Evolutionary conservation across 2,797 vertebrate genomes (phyloP).

Genomic region (Tachyglossus aculeatus): DNA sequence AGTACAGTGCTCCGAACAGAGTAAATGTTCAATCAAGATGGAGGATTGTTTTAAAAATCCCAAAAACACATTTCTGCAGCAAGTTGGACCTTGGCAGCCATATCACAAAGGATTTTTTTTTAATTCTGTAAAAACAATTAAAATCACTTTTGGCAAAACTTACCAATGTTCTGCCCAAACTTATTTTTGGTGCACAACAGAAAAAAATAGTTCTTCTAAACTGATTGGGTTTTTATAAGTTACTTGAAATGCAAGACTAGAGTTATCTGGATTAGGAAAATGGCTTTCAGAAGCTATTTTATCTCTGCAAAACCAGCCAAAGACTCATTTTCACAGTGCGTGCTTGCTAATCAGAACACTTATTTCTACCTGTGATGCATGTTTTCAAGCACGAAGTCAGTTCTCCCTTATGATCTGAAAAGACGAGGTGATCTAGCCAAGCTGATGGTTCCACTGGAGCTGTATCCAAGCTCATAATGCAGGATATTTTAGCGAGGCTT

Average conservation of each 20-base stretch:
- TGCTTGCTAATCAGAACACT: neutral
- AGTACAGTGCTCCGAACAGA: too few relatives aligned
- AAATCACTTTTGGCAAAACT: too few relatives aligned
- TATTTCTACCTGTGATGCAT: neutral
- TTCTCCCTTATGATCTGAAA: slow-evolving; percentile 10
- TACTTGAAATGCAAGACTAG: slow-evolving; percentile 15
- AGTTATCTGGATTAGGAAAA: slow-evolving; percentile 2
- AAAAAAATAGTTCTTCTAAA: neutral
- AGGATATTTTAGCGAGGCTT: too few relatives aligned
- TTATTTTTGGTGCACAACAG: neutral
- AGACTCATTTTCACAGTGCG: neutral
- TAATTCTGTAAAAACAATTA: too few relatives aligned
- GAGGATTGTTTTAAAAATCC: too few relatives aligned
- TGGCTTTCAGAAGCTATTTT: neutral
- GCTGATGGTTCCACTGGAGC: neutral
- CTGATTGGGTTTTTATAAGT: neutral
- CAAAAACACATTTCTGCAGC: too few relatives aligned
- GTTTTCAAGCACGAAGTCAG: neutral
- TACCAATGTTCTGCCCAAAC: neutral
- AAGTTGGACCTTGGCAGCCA: too few relatives aligned
- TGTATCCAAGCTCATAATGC: too few relatives aligned
- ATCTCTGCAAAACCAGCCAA: slow-evolving; percentile 14
- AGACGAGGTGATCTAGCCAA: neutral
- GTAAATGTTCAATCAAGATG: too few relatives aligned
- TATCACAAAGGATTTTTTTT: too few relatives aligned